A percentile compares a stretch with the other conserved stretches of the same genome.
phyloP scores from a whole-genome alignment of 2,113 vertebrate species.

The Zosterops japonicus region DNA sequence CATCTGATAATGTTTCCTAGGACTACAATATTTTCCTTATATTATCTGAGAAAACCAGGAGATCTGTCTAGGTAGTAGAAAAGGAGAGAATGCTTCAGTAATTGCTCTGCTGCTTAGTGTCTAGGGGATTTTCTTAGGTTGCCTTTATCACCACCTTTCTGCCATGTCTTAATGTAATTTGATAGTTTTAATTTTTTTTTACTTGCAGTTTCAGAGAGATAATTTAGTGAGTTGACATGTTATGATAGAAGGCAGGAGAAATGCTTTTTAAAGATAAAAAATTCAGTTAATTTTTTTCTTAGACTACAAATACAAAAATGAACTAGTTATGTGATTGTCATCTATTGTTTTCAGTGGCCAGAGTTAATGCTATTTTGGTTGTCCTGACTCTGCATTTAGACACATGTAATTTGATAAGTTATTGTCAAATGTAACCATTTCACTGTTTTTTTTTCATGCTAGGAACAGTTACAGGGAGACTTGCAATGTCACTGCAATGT shows the following conservation, averaged over 20 bases:
- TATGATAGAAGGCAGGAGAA: background rate
- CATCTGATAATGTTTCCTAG: conserved; percentile 35
- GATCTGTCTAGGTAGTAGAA: background rate
- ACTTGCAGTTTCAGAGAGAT: background rate
- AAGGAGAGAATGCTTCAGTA: background rate
- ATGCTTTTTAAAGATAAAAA: background rate
- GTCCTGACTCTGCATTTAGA: background rate
- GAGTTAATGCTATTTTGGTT: background rate
- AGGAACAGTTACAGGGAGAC: background rate
- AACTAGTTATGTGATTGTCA: background rate
- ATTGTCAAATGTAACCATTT: background rate
- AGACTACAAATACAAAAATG: background rate
- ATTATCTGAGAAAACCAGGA: background rate
- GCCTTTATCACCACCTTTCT: background rate
- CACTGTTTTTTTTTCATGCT: background rate
- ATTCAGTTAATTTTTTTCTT: background rate
- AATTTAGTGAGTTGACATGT: background rate
- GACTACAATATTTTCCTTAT: background rate
- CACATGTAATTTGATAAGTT: background rate
- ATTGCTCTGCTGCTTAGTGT: background rate
- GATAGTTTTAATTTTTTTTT: background rate
- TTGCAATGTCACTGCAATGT: background rate
- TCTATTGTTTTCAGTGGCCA: background rate
- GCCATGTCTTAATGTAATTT: background rate
- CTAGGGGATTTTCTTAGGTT: background rate